Conservation (phyloP, 1,140 invertebrate genomes). For the Achatina immaculata region DNA sequence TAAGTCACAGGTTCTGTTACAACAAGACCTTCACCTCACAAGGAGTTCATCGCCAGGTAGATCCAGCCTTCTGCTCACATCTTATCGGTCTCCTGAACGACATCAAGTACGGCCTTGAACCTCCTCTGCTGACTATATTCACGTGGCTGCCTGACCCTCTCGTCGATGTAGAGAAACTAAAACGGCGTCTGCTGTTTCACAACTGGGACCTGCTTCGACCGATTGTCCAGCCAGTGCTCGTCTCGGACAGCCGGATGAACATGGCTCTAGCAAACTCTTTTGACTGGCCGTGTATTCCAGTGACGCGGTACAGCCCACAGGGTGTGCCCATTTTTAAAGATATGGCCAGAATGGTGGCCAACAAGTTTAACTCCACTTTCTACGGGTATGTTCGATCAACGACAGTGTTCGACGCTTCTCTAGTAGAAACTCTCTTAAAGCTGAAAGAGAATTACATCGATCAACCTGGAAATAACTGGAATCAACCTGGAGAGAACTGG, state of each 20-base stretch:
- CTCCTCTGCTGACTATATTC: constrained; percentile 8
- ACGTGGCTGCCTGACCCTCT: constrained; percentile 27
- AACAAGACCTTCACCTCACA: not conserved
- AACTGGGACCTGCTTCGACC: constrained; percentile 15
- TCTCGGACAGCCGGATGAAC: constrained; percentile 12
- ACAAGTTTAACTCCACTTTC: constrained; percentile 18
- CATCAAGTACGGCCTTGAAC: not conserved
- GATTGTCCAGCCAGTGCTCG: constrained; percentile 15
- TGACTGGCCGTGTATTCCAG: constrained; percentile 23
- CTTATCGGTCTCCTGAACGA: not conserved
- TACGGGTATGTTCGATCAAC: constrained; percentile 23
- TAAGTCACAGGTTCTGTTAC: constrained; percentile 12
- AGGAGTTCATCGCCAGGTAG: not conserved
- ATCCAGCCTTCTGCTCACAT: constrained; percentile 8
- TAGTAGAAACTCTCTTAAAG: constrained; percentile 10
- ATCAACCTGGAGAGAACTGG: not conserved
- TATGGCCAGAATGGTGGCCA: not conserved
- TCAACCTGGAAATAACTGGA: not conserved
- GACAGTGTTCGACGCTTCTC: constrained; percentile 10
- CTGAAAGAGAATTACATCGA: not conserved
- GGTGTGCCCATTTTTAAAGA: constrained; percentile 16
- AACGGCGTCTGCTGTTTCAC: not conserved
- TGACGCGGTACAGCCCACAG: not conserved
- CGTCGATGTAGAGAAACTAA: not conserved
- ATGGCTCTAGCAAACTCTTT: constrained; percentile 17